Percentiles rank a stretch among this genome's conserved stretches.
phyloP scores from a whole-genome alignment of 2,797 vertebrate genomes.

The Antrozous pallidus region DNA sequence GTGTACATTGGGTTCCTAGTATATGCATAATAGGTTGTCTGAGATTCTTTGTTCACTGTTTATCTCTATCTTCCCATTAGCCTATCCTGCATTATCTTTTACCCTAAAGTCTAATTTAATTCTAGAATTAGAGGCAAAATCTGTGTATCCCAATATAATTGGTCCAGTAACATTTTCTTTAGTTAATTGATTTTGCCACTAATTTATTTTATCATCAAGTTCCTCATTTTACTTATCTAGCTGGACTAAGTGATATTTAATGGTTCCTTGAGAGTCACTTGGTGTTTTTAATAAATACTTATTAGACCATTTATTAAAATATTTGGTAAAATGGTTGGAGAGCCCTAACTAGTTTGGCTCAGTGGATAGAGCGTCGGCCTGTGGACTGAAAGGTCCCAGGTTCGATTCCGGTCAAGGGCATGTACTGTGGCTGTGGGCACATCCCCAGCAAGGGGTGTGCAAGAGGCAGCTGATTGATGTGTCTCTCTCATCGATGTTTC shows the following conservation, averaged over 20 bases:
- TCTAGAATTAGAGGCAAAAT: background rate
- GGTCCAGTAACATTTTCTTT: background rate
- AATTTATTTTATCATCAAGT: constrained; percentile 14
- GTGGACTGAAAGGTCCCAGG: too few species aligned
- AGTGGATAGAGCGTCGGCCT: too few species aligned
- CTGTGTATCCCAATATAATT: background rate
- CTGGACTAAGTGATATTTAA: background rate
- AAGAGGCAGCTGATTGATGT: too few species aligned
- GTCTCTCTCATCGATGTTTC: too few species aligned
- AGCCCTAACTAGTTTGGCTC: too few species aligned
- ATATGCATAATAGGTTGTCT: background rate
- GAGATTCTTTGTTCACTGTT: background rate
- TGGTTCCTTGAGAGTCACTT: background rate
- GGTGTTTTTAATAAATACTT: background rate
- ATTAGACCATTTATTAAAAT: background rate
- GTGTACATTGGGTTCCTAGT: too few species aligned
- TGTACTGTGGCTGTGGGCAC: too few species aligned
- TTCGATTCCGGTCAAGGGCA: too few species aligned
- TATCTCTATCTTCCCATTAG: background rate
- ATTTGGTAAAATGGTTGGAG: constrained; percentile 16
- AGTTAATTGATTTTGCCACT: background rate
- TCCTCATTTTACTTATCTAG: constrained; percentile 24
- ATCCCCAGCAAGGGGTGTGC: too few species aligned
- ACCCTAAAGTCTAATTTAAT: background rate
- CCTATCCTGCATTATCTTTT: background rate